These are phyloP conservation scores for Metaphire vulgaris DNA, from an alignment of 1,140 invertebrate species.

Conservation along the genomic window DNA sequence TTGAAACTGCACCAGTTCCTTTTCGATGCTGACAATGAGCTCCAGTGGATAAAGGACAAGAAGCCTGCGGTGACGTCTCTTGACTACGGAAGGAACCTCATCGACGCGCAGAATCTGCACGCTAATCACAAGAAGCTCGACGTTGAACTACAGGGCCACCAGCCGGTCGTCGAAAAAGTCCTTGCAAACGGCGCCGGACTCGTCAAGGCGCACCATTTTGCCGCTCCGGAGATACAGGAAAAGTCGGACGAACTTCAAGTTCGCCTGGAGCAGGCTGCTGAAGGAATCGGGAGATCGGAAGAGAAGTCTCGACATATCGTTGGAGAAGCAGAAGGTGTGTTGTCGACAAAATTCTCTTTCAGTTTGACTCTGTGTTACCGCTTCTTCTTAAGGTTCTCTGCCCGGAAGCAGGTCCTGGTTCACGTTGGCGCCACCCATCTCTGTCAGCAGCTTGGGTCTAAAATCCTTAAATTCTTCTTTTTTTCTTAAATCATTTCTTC, in stretches of 20 bases:
- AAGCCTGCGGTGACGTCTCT: constrained; percentile 70
- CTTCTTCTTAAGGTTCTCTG: no score
- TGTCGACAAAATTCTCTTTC: no score
- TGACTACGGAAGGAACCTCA: constrained; percentile 64
- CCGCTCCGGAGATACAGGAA: constrained; percentile 85
- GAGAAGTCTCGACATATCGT: constrained; percentile 81
- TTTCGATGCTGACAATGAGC: constrained; percentile 84
- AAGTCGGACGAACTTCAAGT: constrained; percentile 71
- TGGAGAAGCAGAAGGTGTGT: constrained; percentile 65
- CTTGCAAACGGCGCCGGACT: constrained; percentile 73
- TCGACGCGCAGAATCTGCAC: constrained; percentile 80
- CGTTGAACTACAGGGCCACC: constrained; percentile 64
- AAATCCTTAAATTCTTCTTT: no score
- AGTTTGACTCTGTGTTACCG: no score
- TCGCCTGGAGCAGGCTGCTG: constrained; percentile 80
- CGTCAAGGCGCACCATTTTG: constrained; percentile 90
- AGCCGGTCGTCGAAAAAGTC: constrained; percentile 92
- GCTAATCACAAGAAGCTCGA: constrained; percentile 94
- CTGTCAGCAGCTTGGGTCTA: no score
- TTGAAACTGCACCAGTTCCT: constrained; percentile 84
- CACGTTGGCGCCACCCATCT: no score
- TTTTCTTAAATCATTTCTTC: no score
- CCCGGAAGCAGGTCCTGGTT: no score
- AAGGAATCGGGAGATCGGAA: constrained; percentile 69
- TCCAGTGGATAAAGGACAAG: constrained; percentile 92